phyloP scores from a whole-genome alignment of 2,797 vertebrate genomes.

The Lagocephalus sceleratus region DNA sequence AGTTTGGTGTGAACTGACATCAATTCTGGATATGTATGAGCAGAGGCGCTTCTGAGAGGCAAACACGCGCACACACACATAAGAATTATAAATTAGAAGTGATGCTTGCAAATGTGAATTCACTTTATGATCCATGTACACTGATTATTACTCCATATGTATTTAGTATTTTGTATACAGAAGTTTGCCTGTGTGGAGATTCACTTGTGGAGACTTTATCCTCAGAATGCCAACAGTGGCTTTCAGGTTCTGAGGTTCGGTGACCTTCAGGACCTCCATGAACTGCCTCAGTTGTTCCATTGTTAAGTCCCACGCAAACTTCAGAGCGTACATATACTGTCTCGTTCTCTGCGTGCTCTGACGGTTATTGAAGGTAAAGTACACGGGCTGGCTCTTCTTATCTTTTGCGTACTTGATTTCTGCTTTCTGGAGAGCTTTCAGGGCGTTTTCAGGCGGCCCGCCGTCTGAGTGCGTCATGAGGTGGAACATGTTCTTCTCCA shows the following conservation, averaged over 20 bases:
- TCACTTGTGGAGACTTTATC: too few relatives aligned
- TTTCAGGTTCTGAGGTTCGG: background rate
- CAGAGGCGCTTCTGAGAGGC: too few relatives aligned
- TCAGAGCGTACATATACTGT: background rate
- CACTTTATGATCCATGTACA: too few relatives aligned
- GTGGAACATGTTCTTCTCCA: background rate
- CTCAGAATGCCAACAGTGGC: background rate
- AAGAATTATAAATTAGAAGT: too few relatives aligned
- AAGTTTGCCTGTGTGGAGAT: too few relatives aligned
- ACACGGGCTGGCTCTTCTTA: background rate
- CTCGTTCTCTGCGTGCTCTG: background rate
- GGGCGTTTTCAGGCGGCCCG: background rate
- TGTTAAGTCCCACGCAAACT: background rate
- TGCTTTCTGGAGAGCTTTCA: background rate
- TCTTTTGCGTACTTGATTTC: background rate
- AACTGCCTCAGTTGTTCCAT: background rate
- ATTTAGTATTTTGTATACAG: too few relatives aligned
- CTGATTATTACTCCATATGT: too few relatives aligned
- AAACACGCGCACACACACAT: too few relatives aligned
- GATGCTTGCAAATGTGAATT: too few relatives aligned
- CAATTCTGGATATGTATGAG: too few relatives aligned
- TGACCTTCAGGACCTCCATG: background rate
- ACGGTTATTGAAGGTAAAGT: conserved; percentile 5
- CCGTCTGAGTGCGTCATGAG: conserved; percentile 18
- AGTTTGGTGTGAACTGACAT: too few relatives aligned